phyloP scores from a whole-genome alignment of 2,113 vertebrate species.

The Megaptera novaeangliae region DNA sequence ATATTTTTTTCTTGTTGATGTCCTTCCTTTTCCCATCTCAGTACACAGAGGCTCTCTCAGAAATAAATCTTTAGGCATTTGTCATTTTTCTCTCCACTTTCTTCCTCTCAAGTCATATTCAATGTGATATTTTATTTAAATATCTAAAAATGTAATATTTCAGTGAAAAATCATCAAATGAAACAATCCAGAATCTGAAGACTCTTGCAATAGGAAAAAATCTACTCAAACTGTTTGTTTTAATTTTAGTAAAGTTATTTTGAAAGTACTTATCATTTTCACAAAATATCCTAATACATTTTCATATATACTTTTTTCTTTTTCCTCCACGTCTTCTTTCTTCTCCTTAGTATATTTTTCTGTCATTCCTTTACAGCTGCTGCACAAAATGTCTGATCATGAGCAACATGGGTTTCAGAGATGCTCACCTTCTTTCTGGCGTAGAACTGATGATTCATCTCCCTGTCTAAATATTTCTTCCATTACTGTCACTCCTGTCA shows the following conservation, averaged over 20 bases:
- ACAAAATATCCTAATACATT: not conserved
- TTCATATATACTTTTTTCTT: not conserved
- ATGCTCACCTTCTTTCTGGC: conserved; percentile 91
- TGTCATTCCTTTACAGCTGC: conserved; percentile 87
- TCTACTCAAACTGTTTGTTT: not conserved
- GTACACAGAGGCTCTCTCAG: not conserved
- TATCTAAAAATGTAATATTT: not conserved
- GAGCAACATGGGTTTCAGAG: conserved; percentile 88
- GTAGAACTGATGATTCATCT: conserved; percentile 86
- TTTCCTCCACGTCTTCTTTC: not conserved
- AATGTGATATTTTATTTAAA: not conserved
- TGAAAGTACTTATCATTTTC: not conserved
- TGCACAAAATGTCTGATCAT: conserved; percentile 86
- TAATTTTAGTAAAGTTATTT: not conserved
- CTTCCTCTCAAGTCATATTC: not conserved
- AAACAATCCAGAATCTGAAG: not conserved
- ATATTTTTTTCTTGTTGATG: not conserved
- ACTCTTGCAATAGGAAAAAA: not conserved
- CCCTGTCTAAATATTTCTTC: conserved; percentile 93
- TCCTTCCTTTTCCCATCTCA: not conserved
- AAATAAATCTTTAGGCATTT: not conserved
- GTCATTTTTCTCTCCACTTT: not conserved
- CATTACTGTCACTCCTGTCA: conserved; percentile 91
- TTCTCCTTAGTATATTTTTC: conserved; percentile 59
- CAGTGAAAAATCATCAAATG: not conserved